These are phyloP conservation scores for Mallotus villosus DNA, from an alignment of 2,797 vertebrate species.

Conservation along the genomic window DNA sequence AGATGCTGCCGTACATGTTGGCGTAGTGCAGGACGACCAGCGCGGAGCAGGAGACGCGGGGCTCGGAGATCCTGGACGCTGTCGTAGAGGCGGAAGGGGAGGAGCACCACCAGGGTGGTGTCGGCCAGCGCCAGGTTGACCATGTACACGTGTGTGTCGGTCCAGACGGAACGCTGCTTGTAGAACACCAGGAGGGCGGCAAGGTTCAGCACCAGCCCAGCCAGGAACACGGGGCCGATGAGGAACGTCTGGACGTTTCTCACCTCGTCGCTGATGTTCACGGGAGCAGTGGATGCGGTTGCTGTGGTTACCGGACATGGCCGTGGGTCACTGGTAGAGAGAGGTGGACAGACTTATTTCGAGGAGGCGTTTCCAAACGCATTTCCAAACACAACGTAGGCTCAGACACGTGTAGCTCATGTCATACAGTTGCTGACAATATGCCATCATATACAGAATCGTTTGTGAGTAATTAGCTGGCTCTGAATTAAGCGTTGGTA, in stretches of 20 bases:
- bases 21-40: constrained; percentile 43
- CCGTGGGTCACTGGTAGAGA: too few relatives aligned
- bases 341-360: too few relatives aligned
- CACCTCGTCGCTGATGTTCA: background rate
- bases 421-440: too few relatives aligned
- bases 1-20: constrained; percentile 60
- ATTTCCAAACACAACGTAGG: too few relatives aligned
- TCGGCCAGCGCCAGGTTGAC: constrained; percentile 45
- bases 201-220: constrained; percentile 44
- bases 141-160: constrained; percentile 50
- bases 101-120: constrained; percentile 64
- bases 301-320: background rate
- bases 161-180: constrained; percentile 34
- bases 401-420: too few relatives aligned
- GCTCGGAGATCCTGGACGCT: background rate
- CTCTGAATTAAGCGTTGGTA: too few relatives aligned
- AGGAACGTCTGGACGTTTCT: background rate
- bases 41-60: constrained; percentile 25
- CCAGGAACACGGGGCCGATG: constrained; percentile 34
- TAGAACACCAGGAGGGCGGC: constrained; percentile 36
- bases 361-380: too few relatives aligned
- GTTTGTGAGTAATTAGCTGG: too few relatives aligned
- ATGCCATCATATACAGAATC: too few relatives aligned
- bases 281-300: background rate
- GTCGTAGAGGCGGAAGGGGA: constrained; percentile 63